Base-by-base conservation (phyloP, 2,113 vertebrate genomes). In the Clarias macrocephalus region DNA sequence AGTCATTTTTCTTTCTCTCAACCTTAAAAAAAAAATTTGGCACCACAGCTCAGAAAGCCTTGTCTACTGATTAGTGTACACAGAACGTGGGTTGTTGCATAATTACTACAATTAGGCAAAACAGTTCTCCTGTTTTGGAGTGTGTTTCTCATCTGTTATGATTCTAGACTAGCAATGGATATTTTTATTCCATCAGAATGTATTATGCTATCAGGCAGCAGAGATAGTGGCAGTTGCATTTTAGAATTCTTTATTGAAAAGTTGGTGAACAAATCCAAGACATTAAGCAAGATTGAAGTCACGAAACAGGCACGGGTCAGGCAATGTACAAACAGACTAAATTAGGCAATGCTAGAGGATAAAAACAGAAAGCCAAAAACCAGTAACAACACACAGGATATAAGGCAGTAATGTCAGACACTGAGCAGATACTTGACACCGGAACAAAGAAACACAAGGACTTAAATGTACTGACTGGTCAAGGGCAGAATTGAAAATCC, bases 21-120 rank as follows among this genome's bases (percentile, higher is more conserved):
- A 37, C 9, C 28, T 70, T 30, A 70, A 70, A 33, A 70, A 70
- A n/a, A 33, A 19, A 70, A 80, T 18, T 0, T 19, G 15, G 8
- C 56, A 59, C 28, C 28, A 63, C 59, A 62, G 59, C 21, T 82
- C 30, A 48, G 7, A 62, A 82, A 63, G 59, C 80, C 60, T 63
- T 15, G 59, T 48, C 80, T 82, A 33, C 52, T 63, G 52, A 82
- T 82, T 62, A 82, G 30, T 0, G 19, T 62, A 82, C 42, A 82
- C 80, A 82, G 60, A 63, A 42, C 4, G 16, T 63, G 30, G 80
- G 80, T 82, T 82, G 59, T 63, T 30, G 59, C 16, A n/a, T 82
- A 82, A 82, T 62, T 82, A 82, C 33, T 82, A 82, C 59, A 82
- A 62, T 82, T 75, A 75, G 10, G 72, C 72, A 62, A 81, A 33